Percentiles rank a stretch among this genome's conserved stretches.
Conservation (phyloP, 64 coral and sea anemone species). For the Montipora efflorescens region DNA sequence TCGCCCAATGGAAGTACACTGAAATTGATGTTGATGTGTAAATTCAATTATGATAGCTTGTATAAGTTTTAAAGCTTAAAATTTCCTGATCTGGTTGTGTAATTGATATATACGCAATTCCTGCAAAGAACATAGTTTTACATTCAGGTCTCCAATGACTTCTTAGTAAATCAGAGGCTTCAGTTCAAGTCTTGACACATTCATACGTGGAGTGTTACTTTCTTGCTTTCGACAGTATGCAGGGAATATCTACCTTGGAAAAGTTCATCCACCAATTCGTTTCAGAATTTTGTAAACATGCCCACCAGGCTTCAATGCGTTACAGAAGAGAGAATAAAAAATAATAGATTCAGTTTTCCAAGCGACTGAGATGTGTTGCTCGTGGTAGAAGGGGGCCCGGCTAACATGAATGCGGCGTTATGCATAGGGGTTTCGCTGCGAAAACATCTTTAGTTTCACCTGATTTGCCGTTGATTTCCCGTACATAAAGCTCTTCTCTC, state of each 20-base stretch:
- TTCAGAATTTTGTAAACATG: constrained; percentile 11
- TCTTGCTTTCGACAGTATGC: neutral
- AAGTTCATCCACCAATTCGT: constrained; percentile 2
- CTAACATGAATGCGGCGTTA: too few relatives aligned
- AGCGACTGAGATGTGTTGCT: constrained; percentile 7
- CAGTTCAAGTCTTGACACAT: too few relatives aligned
- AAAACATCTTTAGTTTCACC: too few relatives aligned
- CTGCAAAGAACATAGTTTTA: constrained; percentile 6
- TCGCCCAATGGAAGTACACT: too few relatives aligned
- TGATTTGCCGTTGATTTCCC: constrained; percentile 38
- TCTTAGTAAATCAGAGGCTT: too few relatives aligned
- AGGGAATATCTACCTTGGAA: constrained; percentile 24
- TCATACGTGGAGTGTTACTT: neutral
- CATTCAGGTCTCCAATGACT: neutral
- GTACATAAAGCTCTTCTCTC: constrained; percentile 70
- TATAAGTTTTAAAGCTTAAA: too few relatives aligned
- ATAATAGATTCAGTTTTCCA: constrained; percentile 34
- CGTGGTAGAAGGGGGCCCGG: too few relatives aligned
- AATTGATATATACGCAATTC: constrained; percentile 3
- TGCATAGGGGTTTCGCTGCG: too few relatives aligned
- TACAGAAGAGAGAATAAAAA: neutral
- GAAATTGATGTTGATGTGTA: too few relatives aligned
- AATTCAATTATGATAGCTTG: too few relatives aligned
- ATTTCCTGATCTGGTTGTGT: too few relatives aligned
- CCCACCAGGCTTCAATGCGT: neutral